Percentiles rank a stretch among this genome's conserved stretches.
Evolutionary conservation across 2,797 vertebrate species (phyloP).

Genomic region (Thripadectes ignobilis): DNA sequence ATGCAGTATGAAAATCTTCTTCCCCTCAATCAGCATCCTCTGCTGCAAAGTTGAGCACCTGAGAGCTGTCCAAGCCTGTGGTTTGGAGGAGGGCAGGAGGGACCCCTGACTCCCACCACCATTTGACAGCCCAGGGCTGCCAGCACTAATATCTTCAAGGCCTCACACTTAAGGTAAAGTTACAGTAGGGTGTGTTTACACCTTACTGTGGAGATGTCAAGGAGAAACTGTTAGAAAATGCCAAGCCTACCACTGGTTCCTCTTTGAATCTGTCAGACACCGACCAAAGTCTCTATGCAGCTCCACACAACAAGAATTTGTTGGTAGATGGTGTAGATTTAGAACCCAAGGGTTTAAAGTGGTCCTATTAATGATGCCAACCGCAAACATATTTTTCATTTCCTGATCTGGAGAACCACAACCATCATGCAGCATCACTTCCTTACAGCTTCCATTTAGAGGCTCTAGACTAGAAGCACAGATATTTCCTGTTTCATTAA

Average conservation of each 20-base stretch:
- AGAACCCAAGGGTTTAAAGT: neutral
- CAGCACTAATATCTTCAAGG: neutral
- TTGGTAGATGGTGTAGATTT: neutral
- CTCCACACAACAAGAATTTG: neutral
- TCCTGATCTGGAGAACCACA: neutral
- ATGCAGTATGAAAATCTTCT: neutral
- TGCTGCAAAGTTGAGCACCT: neutral
- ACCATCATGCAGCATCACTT: neutral
- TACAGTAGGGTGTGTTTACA: neutral
- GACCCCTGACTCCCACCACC: rapidly evolving
- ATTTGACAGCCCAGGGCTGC: neutral
- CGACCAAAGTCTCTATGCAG: neutral
- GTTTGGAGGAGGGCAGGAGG: neutral
- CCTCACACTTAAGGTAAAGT: neutral
- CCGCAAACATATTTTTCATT: neutral
- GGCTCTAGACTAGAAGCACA: neutral
- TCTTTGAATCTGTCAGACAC: neutral
- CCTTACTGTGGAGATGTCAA: neutral
- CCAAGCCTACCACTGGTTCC: neutral
- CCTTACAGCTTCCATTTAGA: neutral
- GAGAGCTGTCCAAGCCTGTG: neutral
- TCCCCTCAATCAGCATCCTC: neutral
- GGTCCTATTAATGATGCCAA: neutral
- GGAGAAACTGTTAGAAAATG: neutral
- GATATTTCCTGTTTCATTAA: neutral